Evolutionary conservation across 2,888 invertebrate genomes (phyloP).

Genomic region (Elysia crispata): DNA sequence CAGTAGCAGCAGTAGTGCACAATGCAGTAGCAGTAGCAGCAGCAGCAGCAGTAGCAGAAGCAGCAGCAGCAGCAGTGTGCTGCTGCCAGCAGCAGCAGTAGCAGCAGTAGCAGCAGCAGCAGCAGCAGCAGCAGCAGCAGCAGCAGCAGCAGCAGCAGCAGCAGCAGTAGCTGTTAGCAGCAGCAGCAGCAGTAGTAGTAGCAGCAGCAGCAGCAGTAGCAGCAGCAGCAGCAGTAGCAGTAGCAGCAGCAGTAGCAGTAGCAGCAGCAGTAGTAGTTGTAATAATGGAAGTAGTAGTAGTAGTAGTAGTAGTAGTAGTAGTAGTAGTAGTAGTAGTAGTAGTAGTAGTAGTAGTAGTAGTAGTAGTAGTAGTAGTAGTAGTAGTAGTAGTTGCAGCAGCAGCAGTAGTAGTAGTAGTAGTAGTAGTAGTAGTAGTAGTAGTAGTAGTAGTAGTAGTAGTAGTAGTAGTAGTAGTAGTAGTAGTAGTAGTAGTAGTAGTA

Average conservation of each 20-base stretch:
- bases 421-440: slow-evolving; percentile 29
- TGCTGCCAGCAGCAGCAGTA: neutral
- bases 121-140: neutral
- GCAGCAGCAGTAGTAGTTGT: too few relatives aligned
- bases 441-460: slow-evolving; percentile 36
- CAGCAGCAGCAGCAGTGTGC: slow-evolving; percentile 3
- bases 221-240: neutral
- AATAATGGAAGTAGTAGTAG: too few relatives aligned
- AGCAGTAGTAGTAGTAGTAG: slow-evolving; percentile 29
- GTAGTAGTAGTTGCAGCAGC: slow-evolving; percentile 18
- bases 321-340: slow-evolving; percentile 30
- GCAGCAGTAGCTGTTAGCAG: neutral
- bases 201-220: neutral
- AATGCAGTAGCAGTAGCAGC: neutral
- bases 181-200: slow-evolving; percentile 2
- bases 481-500: slow-evolving; percentile 30
- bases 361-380: slow-evolving; percentile 21
- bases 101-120: neutral
- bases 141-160: neutral
- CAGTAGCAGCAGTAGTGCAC: slow-evolving; percentile 16
- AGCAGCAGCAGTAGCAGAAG: slow-evolving; percentile 11
- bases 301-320: too few relatives aligned
- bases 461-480: slow-evolving; percentile 33
- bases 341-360: slow-evolving; percentile 31
- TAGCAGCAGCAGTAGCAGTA: neutral